These are phyloP conservation scores for Phacellophora camtschatica DNA, from an alignment of 30 jellyfish, hydroid and myxozoan genomes.

Conservation along the genomic window DNA sequence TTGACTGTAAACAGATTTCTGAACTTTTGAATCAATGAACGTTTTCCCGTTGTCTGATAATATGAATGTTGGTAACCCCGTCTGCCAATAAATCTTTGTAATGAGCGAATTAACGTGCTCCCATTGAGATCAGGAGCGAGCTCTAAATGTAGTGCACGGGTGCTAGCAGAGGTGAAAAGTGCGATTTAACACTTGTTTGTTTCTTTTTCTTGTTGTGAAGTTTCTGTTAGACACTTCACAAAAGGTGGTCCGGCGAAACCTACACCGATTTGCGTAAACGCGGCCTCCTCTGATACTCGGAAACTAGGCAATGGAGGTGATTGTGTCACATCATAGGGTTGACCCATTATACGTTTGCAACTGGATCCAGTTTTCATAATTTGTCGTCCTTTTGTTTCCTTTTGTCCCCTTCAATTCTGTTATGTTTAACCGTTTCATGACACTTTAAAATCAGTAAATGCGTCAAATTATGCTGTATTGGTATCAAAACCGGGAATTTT, in stretches of 20 bases:
- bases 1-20: neutral
- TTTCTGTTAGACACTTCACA: constrained; percentile 15
- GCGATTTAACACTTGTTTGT: neutral
- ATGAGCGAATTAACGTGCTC: constrained; percentile 5
- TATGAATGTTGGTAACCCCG: constrained; percentile 47
- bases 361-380: neutral
- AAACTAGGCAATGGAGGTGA: constrained; percentile 10
- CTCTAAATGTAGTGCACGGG: constrained; percentile 66
- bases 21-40: neutral
- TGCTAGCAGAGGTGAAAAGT: neutral
- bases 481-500: constrained; percentile 23
- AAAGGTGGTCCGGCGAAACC: constrained; percentile 38
- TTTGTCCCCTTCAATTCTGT: neutral
- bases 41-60: constrained; percentile 60
- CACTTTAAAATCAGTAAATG: neutral
- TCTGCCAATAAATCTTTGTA: constrained; percentile 35
- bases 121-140: constrained; percentile 51
- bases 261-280: constrained; percentile 20
- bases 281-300: constrained; percentile 15
- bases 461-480: neutral
- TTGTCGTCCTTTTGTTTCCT: constrained; percentile 5
- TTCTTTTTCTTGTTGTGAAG: neutral
- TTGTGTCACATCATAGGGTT: constrained; percentile 12
- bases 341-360: constrained; percentile 1
- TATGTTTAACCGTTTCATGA: constrained; percentile 16